Percentiles rank a stretch among this genome's conserved stretches.
Evolutionary conservation across 2,113 vertebrate species (phyloP).

Genomic region (Toxotes chatareus): DNA sequence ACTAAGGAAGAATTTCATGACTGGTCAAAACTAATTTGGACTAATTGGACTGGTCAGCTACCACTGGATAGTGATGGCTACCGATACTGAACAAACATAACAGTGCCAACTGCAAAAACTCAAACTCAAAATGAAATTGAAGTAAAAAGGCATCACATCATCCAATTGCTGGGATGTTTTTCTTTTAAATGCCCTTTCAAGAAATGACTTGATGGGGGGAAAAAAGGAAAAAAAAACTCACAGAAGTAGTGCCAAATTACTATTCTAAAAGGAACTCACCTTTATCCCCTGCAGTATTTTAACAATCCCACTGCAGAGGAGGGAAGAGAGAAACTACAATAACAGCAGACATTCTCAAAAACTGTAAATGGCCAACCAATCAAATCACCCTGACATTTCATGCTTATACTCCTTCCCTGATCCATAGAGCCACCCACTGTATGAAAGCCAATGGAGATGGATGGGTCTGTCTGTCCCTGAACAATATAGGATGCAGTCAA

Average conservation of each 20-base stretch:
- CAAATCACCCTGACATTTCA: constrained; percentile 69
- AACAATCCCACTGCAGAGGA: constrained; percentile 23
- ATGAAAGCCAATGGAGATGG: constrained; percentile 78
- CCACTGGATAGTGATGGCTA: neutral
- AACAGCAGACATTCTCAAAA: constrained; percentile 52
- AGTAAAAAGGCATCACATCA: neutral
- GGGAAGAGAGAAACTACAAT: constrained; percentile 25
- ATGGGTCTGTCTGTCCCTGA: constrained; percentile 71
- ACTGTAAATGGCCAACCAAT: constrained; percentile 55
- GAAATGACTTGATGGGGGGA: neutral
- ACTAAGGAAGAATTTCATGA: neutral
- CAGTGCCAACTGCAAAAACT: neutral
- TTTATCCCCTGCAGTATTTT: constrained; percentile 7
- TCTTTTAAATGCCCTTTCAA: neutral
- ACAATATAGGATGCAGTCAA: constrained; percentile 79
- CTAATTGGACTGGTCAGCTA: neutral
- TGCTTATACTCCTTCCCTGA: constrained; percentile 54
- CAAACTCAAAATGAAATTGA: neutral
- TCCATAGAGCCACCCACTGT: constrained; percentile 61
- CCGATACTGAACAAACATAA: neutral
- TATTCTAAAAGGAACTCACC: too few species aligned
- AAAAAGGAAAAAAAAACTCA: neutral
- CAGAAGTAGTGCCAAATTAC: neutral
- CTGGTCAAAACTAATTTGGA: too few species aligned
- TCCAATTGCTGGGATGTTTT: neutral